Evolutionary conservation across 2,888 invertebrate genomes (phyloP).

Genomic region (Blastobasis adustella): DNA sequence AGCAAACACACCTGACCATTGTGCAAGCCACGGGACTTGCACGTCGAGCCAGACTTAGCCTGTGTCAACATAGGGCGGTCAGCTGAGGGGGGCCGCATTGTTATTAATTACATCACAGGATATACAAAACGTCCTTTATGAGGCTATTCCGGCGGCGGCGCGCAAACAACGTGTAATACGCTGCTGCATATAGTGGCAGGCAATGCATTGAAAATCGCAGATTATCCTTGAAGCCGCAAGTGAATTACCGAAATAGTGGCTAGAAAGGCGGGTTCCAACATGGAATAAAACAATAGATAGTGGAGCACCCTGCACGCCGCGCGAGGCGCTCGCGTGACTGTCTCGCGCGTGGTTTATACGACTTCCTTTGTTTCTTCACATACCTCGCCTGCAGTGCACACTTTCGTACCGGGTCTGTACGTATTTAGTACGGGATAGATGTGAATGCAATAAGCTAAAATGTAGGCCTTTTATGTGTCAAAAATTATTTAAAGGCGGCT

Average conservation of each 20-base stretch:
- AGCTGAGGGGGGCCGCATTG: conserved; percentile 32
- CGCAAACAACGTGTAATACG: conserved; percentile 9
- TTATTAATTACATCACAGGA: conserved; percentile 32
- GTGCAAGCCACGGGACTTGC: conserved; percentile 42
- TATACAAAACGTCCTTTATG: conserved; percentile 16
- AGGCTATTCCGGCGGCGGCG: conserved; percentile 7
- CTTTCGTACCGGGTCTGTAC: conserved; percentile 17
- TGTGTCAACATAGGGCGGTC: conserved; percentile 39
- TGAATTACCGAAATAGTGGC: conserved; percentile 19
- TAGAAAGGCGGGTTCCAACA: conserved; percentile 24
- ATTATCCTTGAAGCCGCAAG: conserved; percentile 11
- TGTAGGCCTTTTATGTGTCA: no score
- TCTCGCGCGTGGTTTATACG: conserved; percentile 54
- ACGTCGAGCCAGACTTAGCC: conserved; percentile 33
- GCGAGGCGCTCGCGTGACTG: conserved; percentile 56
- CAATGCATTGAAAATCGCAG: conserved; percentile 8
- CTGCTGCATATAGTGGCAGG: conserved; percentile 11
- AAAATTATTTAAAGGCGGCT: no score
- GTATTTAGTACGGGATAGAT: no score
- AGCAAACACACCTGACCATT: conserved; percentile 50
- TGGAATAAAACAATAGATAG: conserved; percentile 45
- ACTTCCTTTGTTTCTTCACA: conserved; percentile 63
- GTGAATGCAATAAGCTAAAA: no score
- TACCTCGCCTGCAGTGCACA: conserved; percentile 26
- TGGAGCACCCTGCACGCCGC: conserved; percentile 29